Evolutionary conservation across 1,140 invertebrate species (phyloP).

Genomic region (Zaprionus africanus): DNA sequence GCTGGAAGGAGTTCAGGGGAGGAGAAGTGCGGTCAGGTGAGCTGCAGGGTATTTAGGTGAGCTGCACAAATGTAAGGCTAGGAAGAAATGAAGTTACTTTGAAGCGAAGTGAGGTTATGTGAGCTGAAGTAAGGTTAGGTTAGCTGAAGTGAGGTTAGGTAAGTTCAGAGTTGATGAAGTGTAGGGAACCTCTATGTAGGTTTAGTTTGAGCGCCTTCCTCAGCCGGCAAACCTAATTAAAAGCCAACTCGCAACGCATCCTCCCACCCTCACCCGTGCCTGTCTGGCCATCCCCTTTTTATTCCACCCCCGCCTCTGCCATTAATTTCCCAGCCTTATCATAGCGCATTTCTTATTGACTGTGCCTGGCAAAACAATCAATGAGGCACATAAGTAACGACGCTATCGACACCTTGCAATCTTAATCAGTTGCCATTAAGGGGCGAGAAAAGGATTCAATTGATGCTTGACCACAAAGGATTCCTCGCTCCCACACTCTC

Average conservation of each 20-base stretch:
- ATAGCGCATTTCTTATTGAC: constrained; percentile 10
- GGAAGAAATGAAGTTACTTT: too few species aligned
- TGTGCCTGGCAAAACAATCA: constrained; percentile 61
- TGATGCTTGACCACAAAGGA: constrained; percentile 77
- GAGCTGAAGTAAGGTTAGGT: too few species aligned
- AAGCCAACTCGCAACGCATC: not conserved
- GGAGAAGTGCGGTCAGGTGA: too few species aligned
- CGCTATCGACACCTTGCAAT: constrained; percentile 56
- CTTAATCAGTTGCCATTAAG: constrained; percentile 77
- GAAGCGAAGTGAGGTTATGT: too few species aligned
- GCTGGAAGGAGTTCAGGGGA: too few species aligned
- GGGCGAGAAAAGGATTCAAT: constrained; percentile 69
- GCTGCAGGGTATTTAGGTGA: too few species aligned
- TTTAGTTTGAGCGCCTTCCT: too few species aligned
- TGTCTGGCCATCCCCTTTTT: not conserved
- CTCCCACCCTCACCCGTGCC: not conserved
- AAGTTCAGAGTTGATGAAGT: not conserved
- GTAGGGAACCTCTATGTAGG: too few species aligned
- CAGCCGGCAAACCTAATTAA: constrained; percentile 16
- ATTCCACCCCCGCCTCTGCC: not conserved
- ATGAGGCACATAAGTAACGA: constrained; percentile 72
- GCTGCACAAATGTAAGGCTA: too few species aligned
- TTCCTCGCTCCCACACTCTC: not conserved
- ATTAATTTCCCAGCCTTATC: constrained; percentile 38
- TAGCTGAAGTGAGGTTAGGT: not conserved